These are phyloP conservation scores for Pluvialis apricaria DNA, from an alignment of 2,113 vertebrate genomes.

Conservation along the genomic window DNA sequence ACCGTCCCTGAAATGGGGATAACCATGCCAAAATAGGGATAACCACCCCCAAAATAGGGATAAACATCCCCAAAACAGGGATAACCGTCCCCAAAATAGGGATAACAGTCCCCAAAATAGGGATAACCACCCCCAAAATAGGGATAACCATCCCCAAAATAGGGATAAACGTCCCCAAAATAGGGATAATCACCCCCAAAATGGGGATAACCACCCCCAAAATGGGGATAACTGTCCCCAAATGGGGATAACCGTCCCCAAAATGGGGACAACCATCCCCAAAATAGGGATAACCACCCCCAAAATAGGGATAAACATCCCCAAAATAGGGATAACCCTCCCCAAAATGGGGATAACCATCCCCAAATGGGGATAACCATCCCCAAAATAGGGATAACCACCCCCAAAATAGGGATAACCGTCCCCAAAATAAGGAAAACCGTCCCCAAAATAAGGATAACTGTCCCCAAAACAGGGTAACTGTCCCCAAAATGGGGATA, in stretches of 20 bases:
- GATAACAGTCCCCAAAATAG: not conserved
- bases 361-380: too few species aligned
- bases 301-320: too few species aligned
- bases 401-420: too few species aligned
- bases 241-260: not conserved
- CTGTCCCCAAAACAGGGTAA: not conserved
- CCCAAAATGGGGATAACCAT: too few species aligned
- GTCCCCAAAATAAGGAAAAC: too few species aligned
- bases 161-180: not conserved
- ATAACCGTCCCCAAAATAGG: not conserved
- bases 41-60: not conserved
- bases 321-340: too few species aligned
- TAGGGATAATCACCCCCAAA: not conserved
- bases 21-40: fast-evolving
- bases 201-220: not conserved
- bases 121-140: not conserved
- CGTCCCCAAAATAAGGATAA: not conserved
- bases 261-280: not conserved
- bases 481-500: not conserved
- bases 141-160: too few species aligned
- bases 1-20: not conserved
- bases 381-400: too few species aligned
- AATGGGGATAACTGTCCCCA: too few species aligned
- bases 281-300: not conserved
- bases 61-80: not conserved